Evolutionary conservation across 1,140 invertebrate genomes (phyloP), one percentile per base, ranked within the genome.

Genomic region (Orius insidiosus): DNA sequence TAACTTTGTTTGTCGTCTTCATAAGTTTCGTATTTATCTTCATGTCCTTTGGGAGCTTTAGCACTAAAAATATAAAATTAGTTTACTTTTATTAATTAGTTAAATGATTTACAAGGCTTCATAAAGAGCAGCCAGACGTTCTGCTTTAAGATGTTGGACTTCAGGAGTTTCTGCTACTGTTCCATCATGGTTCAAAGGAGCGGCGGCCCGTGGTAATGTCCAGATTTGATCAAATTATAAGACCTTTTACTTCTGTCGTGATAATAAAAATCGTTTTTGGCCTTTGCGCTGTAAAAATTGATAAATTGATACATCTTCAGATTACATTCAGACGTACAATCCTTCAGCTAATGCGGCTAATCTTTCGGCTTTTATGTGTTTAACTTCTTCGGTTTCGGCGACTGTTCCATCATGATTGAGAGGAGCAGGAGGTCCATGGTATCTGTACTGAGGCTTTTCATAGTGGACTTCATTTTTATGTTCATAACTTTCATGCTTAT

Each of bases 381-480:
- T 45, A 9, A 40, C 38, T 40, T 40, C 38, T 5, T 14, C 13
- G n/a, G 15, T 11, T 13, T 40, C 38, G 5, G n/a, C 38, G 4
- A 40, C 38, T 2, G 38, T 40, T 11, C 38, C 38, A 15, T 40
- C 38, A 18, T 40, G 38, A 4, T 40, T 40, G 9, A 40, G 15
- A 13, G 38, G 38, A 16, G 35, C 14, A 3, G 35, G 35, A 4
- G 35, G 35, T 36, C 35, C 35, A 36, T 36, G 35, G 35, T 36
- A 36, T 36, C 35, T 36, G 14, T 36, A 24, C 7, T 24, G 24
- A 4, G 24, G 35, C 14, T 15, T 15, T 11, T 36, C 35, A 36
- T 36, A 5, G 35, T 36, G 35, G 14, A 15, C n/a, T 36, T 36
- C n/a, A 36, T 15, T 36, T 11, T 36, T 11, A 9, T 11, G n/a